Base-by-base conservation (phyloP, 1,140 invertebrate genomes). In the Conus ventricosus region DNA sequence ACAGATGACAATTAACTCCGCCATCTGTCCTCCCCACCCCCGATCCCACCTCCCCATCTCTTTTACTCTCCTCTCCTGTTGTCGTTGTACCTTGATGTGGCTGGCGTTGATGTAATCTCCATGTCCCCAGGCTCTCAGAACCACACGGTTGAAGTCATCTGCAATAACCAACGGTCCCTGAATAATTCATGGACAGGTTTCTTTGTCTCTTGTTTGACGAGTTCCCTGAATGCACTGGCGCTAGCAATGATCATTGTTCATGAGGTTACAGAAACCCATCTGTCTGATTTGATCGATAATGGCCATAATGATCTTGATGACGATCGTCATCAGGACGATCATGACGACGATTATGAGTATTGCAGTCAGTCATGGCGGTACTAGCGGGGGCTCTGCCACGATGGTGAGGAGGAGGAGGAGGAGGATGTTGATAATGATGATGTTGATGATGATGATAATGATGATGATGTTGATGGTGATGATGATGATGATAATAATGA, bases 401-500 rank as follows among this genome's bases (percentile, higher is more conserved):
- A 63, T 63, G 76, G n/a, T 80, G 85, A 89, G 76, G 85, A 87
- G 87, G 85, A 87, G 76, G 85, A 89, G 76, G 85, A 89, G 76
- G 85, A 89, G 87, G 85, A 89, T 87, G 85, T 87, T 89, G 85
- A 89, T 89, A 75, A 89, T 82, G 88, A 89, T 87, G 88, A 87
- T 89, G 88, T 81, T 89, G 85, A 89, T 89, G 88, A 87, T 89
- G 85, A 81, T 87, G 85, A 87, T 89, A 85, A 89, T 87, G 88
- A 87, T 89, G 76, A 89, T 87, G 76, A 87, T 89, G 85, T 87
- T 89, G 85, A 89, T 82, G 85, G 4, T 63, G 60, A 63, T 63
- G 60, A 63, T 63, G 60, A 63, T 63, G 60, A 63, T 63, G 60
- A 63, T 63, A 4, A 63, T 63, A 4, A 63, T 63, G 60, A 63